Evolutionary conservation across 1,140 invertebrate species (phyloP).

Genomic region (Dinoponera quadriceps): DNA sequence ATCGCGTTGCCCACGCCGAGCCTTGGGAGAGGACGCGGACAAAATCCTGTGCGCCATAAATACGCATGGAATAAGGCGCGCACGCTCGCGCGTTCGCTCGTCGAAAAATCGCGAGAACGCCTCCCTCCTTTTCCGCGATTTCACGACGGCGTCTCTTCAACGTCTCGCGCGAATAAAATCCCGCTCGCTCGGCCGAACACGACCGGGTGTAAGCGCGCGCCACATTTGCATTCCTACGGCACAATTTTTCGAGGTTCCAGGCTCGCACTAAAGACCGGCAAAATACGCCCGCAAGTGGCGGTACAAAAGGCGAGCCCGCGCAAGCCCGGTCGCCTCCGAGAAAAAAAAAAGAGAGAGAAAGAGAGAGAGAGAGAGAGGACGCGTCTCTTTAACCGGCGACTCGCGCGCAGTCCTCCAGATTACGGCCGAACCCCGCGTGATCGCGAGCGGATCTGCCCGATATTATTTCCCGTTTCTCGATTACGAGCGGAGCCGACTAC

Average conservation of each 20-base stretch:
- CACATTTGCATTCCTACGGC: slow-evolving; percentile 18
- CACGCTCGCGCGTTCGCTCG: slow-evolving; percentile 15
- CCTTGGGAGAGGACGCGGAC: slow-evolving; percentile 46
- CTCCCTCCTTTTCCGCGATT: slow-evolving; percentile 52
- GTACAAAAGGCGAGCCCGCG: background rate
- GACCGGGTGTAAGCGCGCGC: background rate
- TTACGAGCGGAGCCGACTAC: slow-evolving; percentile 18
- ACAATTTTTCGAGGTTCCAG: slow-evolving; percentile 21
- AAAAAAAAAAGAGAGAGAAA: too few species aligned
- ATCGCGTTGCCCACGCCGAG: slow-evolving; percentile 38
- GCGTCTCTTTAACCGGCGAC: background rate
- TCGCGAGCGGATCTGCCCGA: slow-evolving; percentile 3
- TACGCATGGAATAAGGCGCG: slow-evolving; percentile 59
- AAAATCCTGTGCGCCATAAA: slow-evolving; percentile 63
- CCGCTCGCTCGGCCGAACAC: background rate
- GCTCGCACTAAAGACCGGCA: slow-evolving; percentile 1
- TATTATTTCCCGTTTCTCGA: slow-evolving; percentile 38
- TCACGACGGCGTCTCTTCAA: slow-evolving; percentile 6
- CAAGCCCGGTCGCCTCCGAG: background rate
- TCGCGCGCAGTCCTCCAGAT: background rate
- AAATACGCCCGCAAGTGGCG: slow-evolving; percentile 9
- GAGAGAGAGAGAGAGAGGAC: too few species aligned
- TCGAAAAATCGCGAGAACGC: slow-evolving; percentile 25
- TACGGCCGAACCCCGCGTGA: background rate
- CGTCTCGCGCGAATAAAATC: background rate